Evolutionary conservation across 2,888 invertebrate species (phyloP), one percentile per base, ranked within the genome.

Genomic region (Neoaliturus tenellus): DNA sequence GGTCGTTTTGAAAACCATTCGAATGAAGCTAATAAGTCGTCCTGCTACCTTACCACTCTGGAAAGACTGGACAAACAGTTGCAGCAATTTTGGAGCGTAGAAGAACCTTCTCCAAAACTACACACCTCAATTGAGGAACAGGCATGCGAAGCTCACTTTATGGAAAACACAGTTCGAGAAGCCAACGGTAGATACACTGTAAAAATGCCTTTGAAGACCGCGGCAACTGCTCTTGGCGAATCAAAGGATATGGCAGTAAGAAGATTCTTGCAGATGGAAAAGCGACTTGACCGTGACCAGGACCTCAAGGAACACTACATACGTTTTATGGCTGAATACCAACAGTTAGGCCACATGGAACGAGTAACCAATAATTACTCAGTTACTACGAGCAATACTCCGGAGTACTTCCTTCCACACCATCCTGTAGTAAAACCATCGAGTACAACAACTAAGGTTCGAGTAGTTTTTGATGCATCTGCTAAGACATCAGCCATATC

Each of bases 351-450:
- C 58, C 5, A 58, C 14, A 58, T 58, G 58, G 58, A 58, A 87
- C 4, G 12, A 12, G 44, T 44, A 14, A 14, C 2, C 17, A 17
- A 14, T 3, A 44, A 44, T 14, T 17, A 6, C 44, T 3, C 8
- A 14, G 2, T 44, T 2, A 25, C 84, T 84, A 12, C 88, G 87
- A 25, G 48, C 87, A 23, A 88, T 89, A 35, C 25, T 88, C 2
- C 88, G 88, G 89, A 81, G 20, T 55, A 55, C 17, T 55, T 25
- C 20, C 35, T 55, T n/a, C 58, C 80, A 58, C 58, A 58, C 31
- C 80, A 80, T 80, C 20, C 80, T 1, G 58, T 80, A 1, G 3
- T 80, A 23, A 80, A 80, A 35, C 14, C 33, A 55, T 80, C 80
- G 3, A 80, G 80, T 17, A 35, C 80, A 55, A 80, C 80, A 17